phyloP scores from a whole-genome alignment of 2,888 invertebrate species.

The Leistus spinibarbis region DNA sequence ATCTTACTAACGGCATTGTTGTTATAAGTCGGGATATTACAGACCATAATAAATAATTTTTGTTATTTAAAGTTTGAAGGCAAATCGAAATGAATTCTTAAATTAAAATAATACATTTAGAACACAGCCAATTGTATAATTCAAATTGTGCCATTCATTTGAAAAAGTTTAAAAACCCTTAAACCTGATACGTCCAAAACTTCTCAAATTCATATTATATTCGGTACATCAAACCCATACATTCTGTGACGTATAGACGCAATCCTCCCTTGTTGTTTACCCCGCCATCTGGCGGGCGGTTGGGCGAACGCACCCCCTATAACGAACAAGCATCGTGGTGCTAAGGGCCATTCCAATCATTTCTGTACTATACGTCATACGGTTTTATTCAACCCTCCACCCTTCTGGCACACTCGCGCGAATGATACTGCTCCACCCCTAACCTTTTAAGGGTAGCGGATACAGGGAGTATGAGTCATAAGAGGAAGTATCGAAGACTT shows the following conservation, averaged over 20 bases:
- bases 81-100: too few relatives aligned
- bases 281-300: constrained; percentile 23
- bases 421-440: neutral
- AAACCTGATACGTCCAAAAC: neutral
- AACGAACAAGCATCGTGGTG: constrained; percentile 12
- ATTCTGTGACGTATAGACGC: neutral
- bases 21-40: neutral
- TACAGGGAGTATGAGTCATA: constrained; percentile 14
- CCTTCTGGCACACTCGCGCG: neutral
- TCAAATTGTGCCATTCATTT: neutral
- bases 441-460: constrained; percentile 11
- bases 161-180: neutral
- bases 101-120: too few relatives aligned
- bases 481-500: neutral
- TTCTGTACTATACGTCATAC: constrained; percentile 28
- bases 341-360: constrained; percentile 34
- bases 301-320: constrained; percentile 5
- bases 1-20: neutral
- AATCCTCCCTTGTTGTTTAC: constrained; percentile 20
- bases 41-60: too few relatives aligned
- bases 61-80: too few relatives aligned
- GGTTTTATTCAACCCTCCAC: constrained; percentile 11
- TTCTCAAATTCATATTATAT: neutral
- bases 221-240: neutral
- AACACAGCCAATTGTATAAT: neutral